Percentiles rank a stretch among this genome's conserved stretches.
Evolutionary conservation across 2,888 invertebrate species (phyloP).

Genomic region (Bimastos eiseni): DNA sequence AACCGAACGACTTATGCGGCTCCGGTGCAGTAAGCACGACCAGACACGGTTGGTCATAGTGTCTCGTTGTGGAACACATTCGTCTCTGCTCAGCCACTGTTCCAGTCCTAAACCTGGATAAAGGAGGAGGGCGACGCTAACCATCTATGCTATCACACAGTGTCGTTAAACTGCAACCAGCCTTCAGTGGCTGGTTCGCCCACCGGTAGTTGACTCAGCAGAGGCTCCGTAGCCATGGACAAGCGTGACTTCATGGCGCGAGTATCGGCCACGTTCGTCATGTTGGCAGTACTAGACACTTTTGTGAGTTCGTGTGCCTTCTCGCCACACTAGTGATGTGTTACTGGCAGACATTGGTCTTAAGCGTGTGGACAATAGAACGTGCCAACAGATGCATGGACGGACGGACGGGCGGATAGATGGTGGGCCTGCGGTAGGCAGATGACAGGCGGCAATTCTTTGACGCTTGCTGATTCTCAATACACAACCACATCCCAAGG

Average conservation of each 20-base stretch:
- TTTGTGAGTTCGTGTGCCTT: neutral
- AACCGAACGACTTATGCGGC: neutral
- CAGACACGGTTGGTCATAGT: neutral
- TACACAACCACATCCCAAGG: neutral
- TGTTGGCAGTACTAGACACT: neutral
- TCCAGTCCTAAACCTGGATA: too few species aligned
- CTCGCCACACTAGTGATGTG: neutral
- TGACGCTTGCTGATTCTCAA: neutral
- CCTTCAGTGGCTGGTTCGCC: too few species aligned
- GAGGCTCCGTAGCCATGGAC: neutral
- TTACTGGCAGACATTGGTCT: neutral
- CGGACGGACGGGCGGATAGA: too few species aligned
- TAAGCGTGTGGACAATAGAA: neutral
- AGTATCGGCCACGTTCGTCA: neutral
- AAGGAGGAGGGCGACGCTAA: too few species aligned
- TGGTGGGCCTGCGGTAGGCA: too few species aligned
- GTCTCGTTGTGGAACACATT: neutral
- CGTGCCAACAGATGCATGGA: neutral
- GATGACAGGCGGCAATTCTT: too few species aligned
- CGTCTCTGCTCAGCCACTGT: too few species aligned
- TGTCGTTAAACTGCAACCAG: too few species aligned
- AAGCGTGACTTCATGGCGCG: too few species aligned
- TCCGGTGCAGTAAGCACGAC: neutral
- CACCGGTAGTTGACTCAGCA: neutral
- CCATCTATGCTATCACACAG: too few species aligned